phyloP scores from a whole-genome alignment of 2,797 vertebrate genomes.

The Onychomys leucogaster region DNA sequence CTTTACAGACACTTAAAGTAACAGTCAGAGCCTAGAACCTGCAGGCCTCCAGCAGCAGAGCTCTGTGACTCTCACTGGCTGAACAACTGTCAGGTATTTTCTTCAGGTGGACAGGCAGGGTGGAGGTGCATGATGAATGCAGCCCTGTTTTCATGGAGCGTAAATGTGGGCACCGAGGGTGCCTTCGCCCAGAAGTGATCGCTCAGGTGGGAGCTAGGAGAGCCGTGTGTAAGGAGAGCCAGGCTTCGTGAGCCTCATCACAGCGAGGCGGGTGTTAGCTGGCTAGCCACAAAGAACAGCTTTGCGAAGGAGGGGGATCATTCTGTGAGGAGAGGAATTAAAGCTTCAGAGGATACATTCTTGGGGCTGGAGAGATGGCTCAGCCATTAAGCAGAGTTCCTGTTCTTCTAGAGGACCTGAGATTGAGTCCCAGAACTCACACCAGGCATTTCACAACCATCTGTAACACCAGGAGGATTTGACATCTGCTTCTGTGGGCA shows the following conservation, averaged over 20 bases:
- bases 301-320: neutral
- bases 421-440: neutral
- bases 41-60: neutral
- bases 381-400: neutral
- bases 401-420: neutral
- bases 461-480: neutral
- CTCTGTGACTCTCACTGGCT: neutral
- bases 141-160: neutral
- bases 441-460: neutral
- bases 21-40: slow-evolving; percentile 36
- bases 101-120: neutral
- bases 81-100: neutral
- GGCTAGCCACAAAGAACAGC: neutral
- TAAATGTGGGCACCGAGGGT: neutral
- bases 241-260: neutral
- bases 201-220: neutral
- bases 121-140: neutral
- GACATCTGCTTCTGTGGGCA: neutral
- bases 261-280: neutral
- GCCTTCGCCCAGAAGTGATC: neutral
- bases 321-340: neutral
- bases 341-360: neutral
- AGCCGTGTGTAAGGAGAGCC: neutral
- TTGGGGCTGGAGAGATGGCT: neutral
- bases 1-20: neutral